Conservation (phyloP, 2,797 vertebrate genomes). For the Sebastes flavidus region DNA sequence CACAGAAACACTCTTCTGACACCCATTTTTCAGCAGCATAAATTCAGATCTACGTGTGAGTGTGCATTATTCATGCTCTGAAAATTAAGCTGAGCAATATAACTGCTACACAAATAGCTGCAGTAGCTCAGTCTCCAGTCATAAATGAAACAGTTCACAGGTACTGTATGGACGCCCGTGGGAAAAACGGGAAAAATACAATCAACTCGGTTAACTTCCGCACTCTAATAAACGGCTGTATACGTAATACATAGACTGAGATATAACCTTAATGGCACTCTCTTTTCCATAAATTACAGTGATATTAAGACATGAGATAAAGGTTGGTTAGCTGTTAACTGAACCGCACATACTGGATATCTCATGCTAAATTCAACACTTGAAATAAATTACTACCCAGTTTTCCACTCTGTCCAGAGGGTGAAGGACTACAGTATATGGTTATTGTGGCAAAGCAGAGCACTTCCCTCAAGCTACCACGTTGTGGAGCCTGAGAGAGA, state of each 20-base stretch:
- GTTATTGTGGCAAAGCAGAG: not conserved
- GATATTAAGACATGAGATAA: not conserved
- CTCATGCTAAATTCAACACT: not conserved
- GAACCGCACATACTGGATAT: not conserved
- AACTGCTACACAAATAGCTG: conserved; percentile 1
- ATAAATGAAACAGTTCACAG: conserved; percentile 20
- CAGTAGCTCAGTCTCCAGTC: conserved; percentile 2
- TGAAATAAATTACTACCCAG: not conserved
- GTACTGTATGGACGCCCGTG: not conserved
- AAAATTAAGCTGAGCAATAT: conserved; percentile 19
- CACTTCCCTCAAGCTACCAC: conserved; percentile 53
- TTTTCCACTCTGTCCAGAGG: not conserved
- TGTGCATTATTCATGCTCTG: conserved; percentile 39
- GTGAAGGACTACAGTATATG: not conserved
- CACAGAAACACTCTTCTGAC: not conserved
- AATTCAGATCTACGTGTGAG: not conserved
- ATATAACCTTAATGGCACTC: not conserved
- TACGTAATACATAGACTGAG: not conserved
- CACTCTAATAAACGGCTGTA: not conserved
- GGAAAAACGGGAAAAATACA: conserved; percentile 5
- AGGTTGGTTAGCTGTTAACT: not conserved
- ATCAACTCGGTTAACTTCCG: not conserved
- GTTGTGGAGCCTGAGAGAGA: conserved; percentile 53
- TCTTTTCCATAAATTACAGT: not conserved
- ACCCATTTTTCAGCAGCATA: conserved; percentile 7